Base-by-base conservation (phyloP, 2,113 vertebrate genomes). In the Vireo altiloquus region DNA sequence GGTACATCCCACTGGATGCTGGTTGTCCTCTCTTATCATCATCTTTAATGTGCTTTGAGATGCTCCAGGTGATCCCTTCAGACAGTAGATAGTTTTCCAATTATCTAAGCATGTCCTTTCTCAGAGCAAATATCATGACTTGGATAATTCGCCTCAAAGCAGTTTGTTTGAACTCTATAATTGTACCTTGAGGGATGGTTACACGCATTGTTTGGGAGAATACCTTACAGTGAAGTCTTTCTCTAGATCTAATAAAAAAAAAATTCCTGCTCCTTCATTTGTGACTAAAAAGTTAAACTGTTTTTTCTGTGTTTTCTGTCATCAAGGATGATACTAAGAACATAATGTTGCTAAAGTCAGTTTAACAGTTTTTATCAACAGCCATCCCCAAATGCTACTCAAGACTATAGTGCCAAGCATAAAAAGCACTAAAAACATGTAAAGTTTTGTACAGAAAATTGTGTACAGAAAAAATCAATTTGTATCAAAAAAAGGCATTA, bases 1-100 rank as follows among this genome's bases (percentile, higher is more conserved):
- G 40, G n/a, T n/a, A n/a, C n/a, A n/a, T 13, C 35, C 6, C 0
- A 1, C 16, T 1, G 0, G 22, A 5, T 37, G 13, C 42, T 84
- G 15, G 4, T 39, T 78, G 39, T 64, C 44, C 76, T 85, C 28
- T 63, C 54, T 59, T 78, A 18, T 78, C 30, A 27, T 46, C 20
- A 9, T 24, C 37, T 74, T 30, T 57, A 13, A 1, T 0, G 1
- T 37, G 30, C 47, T 70, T 69, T 44, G 65, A 44, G 68, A 17
- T 37, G 78, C 60, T 53, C 18, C 52, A 49, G 46, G n/a, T 47
- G 37, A 49, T 40, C 28, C 18, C 15, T 5, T 5, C 6, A 21
- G 39, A 21, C 10, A 13, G 40, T 35, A 57, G 44, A 13, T 59
- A 25, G 31, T 82, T 77, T 64, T 87, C 13, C 15, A 20, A 30